Base-by-base conservation (phyloP, 2,888 invertebrate genomes). In the Brenthis ino region DNA sequence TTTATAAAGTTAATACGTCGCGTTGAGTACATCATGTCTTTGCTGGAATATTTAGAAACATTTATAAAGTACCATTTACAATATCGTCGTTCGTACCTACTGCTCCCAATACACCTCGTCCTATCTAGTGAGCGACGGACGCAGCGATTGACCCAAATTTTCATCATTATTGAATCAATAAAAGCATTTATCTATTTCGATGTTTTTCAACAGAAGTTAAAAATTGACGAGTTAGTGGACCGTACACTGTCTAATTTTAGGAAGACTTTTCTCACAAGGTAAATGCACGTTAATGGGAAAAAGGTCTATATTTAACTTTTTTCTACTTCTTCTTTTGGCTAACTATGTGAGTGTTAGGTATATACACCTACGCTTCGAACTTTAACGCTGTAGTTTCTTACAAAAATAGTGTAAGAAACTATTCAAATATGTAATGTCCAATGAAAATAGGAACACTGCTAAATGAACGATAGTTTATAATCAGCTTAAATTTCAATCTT, bases 141-240 rank as follows among this genome's bases (percentile, higher is more conserved):
- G 69, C 65, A 69, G 64, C 68, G 70, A 74, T 72, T 72, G 74
- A 65, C 70, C 68, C 70, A 70, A 71, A 73, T 69, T 78, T 74
- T 74, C 75, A 74, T 77, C 74, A 77, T 77, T 74, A 76, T 72
- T 74, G 75, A 78, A 78, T 76, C 79, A 79, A 82, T 80, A 77
- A 80, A 79, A 82, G 80, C 76, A 79, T 73, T 68, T 68, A 73
- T 72, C 68, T 67, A 71, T 78, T 78, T 73, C 74, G 72, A 75
- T 75, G 74, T 80, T 79, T 79, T 82, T 78, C 76, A 79, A 79
- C 74, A 76, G 68, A 72, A 73, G 69, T 72, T 68, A 70, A 69
- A 77, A 79, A 77, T 76, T 73, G 72, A 71, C 58, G 47, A 43
- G 43, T 67, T 65, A 68, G 65, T 57, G 48, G 55, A 64, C 43